Conservation (phyloP, 2,797 vertebrate species). For the Cheirogaleus major region DNA sequence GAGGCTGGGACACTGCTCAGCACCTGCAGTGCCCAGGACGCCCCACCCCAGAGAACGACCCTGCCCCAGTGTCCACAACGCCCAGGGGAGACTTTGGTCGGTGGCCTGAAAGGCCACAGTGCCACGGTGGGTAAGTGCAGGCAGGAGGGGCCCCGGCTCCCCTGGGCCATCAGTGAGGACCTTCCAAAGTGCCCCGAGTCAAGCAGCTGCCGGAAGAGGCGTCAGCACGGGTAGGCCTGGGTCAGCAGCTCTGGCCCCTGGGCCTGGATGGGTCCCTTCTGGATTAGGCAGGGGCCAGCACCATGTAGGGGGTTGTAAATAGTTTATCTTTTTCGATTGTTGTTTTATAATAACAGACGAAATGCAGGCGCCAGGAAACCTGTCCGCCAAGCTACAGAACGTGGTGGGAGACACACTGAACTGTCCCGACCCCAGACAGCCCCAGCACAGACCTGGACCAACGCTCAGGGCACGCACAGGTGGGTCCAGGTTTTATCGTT, state of each 20-base stretch:
- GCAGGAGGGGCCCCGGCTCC: not conserved
- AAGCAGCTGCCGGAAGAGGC: not conserved
- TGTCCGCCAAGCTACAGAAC: not conserved
- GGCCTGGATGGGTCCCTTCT: not conserved
- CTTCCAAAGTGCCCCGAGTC: not conserved
- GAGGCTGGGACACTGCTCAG: not conserved
- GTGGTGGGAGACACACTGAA: no score
- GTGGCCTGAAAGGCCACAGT: not conserved
- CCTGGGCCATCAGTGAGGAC: not conserved
- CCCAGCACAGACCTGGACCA: rapidly evolving
- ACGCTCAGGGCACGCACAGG: not conserved
- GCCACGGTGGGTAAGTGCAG: not conserved
- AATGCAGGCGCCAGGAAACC: not conserved
- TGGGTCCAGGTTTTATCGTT: not conserved
- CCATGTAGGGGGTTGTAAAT: not conserved
- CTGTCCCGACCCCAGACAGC: not conserved
- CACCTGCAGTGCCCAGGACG: not conserved
- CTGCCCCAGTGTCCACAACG: not conserved
- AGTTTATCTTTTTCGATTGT: not conserved
- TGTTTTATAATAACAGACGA: not conserved
- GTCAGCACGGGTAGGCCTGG: rapidly evolving
- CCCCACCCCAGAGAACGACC: not conserved
- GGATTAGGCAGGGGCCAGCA: not conserved
- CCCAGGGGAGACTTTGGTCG: not conserved
- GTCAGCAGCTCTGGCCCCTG: not conserved